Evolutionary conservation across 2,113 vertebrate species (phyloP).

Genomic region (Tylochromis polylepis): DNA sequence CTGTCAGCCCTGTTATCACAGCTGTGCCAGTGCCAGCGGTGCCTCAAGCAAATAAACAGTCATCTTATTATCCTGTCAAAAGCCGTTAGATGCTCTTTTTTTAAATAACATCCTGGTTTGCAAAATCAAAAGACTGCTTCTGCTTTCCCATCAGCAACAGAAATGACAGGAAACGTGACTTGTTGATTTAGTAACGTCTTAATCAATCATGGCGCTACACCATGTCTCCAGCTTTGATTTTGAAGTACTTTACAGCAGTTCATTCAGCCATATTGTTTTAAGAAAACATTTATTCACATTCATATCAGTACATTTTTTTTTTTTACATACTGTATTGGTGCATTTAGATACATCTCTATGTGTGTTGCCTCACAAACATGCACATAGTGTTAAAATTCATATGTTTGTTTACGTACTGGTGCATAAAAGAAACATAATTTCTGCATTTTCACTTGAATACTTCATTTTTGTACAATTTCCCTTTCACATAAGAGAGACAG

Average conservation of each 20-base stretch:
- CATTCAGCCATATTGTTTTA: constrained; percentile 55
- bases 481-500: constrained; percentile 51
- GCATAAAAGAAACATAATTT: constrained; percentile 29
- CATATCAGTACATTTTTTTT: constrained; percentile 67
- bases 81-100: not conserved
- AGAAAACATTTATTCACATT: constrained; percentile 79
- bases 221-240: not conserved
- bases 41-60: not conserved
- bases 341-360: constrained; percentile 24
- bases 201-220: not conserved
- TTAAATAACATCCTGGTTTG: not conserved
- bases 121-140: not conserved
- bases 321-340: constrained; percentile 58
- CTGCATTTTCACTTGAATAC: constrained; percentile 46
- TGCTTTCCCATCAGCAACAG: not conserved
- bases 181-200: not conserved
- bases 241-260: not conserved
- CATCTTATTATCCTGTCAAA: not conserved
- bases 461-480: constrained; percentile 68
- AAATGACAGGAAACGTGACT: not conserved
- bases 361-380: constrained; percentile 23
- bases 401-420: not conserved
- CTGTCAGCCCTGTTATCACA: not conserved
- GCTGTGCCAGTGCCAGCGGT: not conserved
- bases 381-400: not conserved